Evolutionary conservation across 2,888 invertebrate genomes (phyloP).

Genomic region (Cheilosia scutellata): DNA sequence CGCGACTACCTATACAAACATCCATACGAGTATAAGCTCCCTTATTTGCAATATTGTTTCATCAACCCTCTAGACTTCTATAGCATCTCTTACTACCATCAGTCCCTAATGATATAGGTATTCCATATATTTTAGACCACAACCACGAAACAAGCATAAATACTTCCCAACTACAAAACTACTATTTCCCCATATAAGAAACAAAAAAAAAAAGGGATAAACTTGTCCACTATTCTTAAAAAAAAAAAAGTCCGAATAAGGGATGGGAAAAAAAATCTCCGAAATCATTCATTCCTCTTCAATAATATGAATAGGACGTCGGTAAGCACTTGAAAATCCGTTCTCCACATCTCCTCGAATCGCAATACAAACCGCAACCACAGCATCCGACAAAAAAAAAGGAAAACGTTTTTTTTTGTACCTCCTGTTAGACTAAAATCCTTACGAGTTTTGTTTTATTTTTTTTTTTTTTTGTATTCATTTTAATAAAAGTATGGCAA

Average conservation of each 20-base stretch:
- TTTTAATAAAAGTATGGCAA: slow-evolving; percentile 44
- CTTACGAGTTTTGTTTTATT: slow-evolving; percentile 15
- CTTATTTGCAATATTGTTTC: too few species aligned
- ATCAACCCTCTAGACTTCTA: too few species aligned
- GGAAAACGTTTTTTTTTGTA: background rate
- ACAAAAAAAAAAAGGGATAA: too few species aligned
- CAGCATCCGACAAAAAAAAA: slow-evolving; percentile 19
- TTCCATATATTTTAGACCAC: too few species aligned
- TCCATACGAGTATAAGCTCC: too few species aligned
- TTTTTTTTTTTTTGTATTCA: background rate
- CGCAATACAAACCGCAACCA: slow-evolving; percentile 33
- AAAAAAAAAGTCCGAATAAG: slow-evolving; percentile 1
- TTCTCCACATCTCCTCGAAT: slow-evolving; percentile 24
- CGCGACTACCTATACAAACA: too few species aligned
- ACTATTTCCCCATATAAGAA: too few species aligned
- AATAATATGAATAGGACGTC: slow-evolving; percentile 23
- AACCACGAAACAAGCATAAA: too few species aligned
- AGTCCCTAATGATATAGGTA: too few species aligned
- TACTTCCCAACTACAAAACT: too few species aligned
- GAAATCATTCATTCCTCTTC: slow-evolving; percentile 14
- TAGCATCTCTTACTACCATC: too few species aligned
- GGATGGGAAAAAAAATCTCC: slow-evolving; percentile 6
- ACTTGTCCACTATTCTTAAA: background rate
- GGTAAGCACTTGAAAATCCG: slow-evolving; percentile 10
- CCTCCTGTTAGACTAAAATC: slow-evolving; percentile 7